Evolutionary conservation across 2,888 invertebrate species (phyloP).

Genomic region (Oligia fasciuncula): DNA sequence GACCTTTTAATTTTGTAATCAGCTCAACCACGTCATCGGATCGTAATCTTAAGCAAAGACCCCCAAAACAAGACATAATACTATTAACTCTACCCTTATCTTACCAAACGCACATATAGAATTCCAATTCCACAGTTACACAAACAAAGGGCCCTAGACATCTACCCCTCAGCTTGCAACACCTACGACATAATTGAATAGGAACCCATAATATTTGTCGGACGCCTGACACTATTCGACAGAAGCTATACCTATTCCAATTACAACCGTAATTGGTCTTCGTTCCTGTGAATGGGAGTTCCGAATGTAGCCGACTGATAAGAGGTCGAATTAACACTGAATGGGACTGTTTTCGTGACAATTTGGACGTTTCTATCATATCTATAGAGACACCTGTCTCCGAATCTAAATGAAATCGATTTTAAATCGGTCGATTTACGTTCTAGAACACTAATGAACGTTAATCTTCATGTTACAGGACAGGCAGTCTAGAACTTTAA

Average conservation of each 20-base stretch:
- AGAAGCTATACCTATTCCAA: conserved; percentile 57
- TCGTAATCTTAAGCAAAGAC: too few relatives aligned
- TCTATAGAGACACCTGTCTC: background rate
- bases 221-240: conserved; percentile 38
- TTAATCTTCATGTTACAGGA: background rate
- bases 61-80: conserved; percentile 1
- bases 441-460: background rate
- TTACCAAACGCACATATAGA: conserved; percentile 19
- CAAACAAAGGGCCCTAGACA: conserved; percentile 10
- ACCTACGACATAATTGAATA: conserved; percentile 46
- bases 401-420: background rate
- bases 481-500: background rate
- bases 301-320: conserved; percentile 59
- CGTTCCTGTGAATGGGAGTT: conserved; percentile 43
- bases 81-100: background rate
- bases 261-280: conserved; percentile 62
- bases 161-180: conserved; percentile 13
- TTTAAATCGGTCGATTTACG: background rate
- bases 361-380: conserved; percentile 17
- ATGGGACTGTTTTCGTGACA: conserved; percentile 28
- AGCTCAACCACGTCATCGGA: background rate
- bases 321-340: conserved; percentile 51
- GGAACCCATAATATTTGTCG: conserved; percentile 55
- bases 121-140: conserved; percentile 10
- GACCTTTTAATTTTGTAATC: background rate